Percentiles rank a stretch among this genome's conserved stretches.
Evolutionary conservation across 1,140 invertebrate species (phyloP).

Genomic region (Ptiloglossa arizonensis): DNA sequence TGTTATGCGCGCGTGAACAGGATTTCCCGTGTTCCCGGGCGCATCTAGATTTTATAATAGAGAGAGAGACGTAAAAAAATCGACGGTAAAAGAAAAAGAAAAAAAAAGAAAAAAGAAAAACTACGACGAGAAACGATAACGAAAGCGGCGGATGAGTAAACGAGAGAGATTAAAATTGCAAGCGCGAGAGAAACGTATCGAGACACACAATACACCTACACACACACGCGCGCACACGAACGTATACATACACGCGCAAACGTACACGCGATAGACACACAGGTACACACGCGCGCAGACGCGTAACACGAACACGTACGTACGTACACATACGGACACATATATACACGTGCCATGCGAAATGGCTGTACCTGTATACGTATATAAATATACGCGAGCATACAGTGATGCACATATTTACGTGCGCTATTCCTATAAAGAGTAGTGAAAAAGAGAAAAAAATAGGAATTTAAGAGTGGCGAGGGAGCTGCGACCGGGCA

Average conservation of each 20-base stretch:
- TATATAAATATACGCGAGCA: slow-evolving; percentile 55
- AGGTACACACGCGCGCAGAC: neutral
- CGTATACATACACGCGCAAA: neutral
- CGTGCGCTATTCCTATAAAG: slow-evolving; percentile 56
- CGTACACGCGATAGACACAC: neutral
- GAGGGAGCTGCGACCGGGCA: slow-evolving; percentile 49
- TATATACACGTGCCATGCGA: slow-evolving; percentile 30
- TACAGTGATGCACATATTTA: slow-evolving; percentile 57
- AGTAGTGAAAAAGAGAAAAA: slow-evolving; percentile 27
- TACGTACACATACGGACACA: neutral
- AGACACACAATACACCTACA: neutral
- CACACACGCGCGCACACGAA: neutral
- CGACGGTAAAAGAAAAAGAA: neutral
- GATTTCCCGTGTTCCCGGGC: slow-evolving; percentile 22
- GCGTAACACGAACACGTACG: neutral
- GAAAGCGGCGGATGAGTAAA: neutral
- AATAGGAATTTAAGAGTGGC: slow-evolving; percentile 35
- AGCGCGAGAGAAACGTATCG: slow-evolving; percentile 40
- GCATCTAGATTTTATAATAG: slow-evolving; percentile 58
- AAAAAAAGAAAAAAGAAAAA: slow-evolving; percentile 11
- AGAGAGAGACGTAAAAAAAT: slow-evolving; percentile 30
- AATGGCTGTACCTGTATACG: slow-evolving; percentile 63
- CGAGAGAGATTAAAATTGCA: slow-evolving; percentile 32
- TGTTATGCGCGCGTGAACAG: slow-evolving; percentile 37
- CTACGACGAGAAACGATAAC: slow-evolving; percentile 12